Percentiles rank a stretch among this genome's conserved stretches.
These are phyloP conservation scores for Bhutanitis thaidina DNA, from an alignment of 2,888 invertebrate species.

Conservation along the genomic window DNA sequence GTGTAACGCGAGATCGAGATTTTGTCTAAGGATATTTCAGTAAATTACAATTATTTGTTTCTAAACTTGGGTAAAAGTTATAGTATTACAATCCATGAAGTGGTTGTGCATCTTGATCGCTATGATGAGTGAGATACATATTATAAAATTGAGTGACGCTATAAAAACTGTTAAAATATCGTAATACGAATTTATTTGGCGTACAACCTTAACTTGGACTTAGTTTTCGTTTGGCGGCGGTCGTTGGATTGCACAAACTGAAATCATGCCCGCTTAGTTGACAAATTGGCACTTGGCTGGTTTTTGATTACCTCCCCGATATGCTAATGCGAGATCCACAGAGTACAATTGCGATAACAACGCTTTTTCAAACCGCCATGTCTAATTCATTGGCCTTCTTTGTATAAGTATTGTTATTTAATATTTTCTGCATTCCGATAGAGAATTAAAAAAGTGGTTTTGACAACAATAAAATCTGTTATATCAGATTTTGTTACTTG, in stretches of 20 bases:
- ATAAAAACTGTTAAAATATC: not conserved
- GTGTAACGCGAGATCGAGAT: too few relatives aligned
- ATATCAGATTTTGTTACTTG: too few relatives aligned
- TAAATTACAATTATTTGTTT: too few relatives aligned
- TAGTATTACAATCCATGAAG: too few relatives aligned
- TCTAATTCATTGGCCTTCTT: conserved; percentile 20
- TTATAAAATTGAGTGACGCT: not conserved
- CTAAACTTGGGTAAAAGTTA: too few relatives aligned
- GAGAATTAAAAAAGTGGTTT: too few relatives aligned
- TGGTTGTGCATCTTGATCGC: too few relatives aligned
- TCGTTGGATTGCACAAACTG: conserved; percentile 30
- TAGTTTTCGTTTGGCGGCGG: conserved; percentile 1
- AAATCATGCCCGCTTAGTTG: conserved; percentile 36
- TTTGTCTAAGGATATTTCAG: too few relatives aligned
- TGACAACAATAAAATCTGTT: too few relatives aligned
- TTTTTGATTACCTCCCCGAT: conserved; percentile 33
- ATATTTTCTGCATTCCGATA: not conserved
- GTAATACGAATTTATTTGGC: not conserved
- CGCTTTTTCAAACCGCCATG: conserved; percentile 21
- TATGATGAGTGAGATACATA: too few relatives aligned
- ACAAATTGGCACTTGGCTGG: conserved; percentile 41
- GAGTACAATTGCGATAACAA: conserved; percentile 24
- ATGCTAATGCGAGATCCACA: conserved; percentile 27
- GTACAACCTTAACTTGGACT: not conserved
- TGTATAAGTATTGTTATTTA: not conserved